A percentile compares a stretch with the other conserved stretches of the same genome.
phyloP scores from a whole-genome alignment of 1,140 invertebrate genomes.

The Lamellibrachia luymesi region DNA sequence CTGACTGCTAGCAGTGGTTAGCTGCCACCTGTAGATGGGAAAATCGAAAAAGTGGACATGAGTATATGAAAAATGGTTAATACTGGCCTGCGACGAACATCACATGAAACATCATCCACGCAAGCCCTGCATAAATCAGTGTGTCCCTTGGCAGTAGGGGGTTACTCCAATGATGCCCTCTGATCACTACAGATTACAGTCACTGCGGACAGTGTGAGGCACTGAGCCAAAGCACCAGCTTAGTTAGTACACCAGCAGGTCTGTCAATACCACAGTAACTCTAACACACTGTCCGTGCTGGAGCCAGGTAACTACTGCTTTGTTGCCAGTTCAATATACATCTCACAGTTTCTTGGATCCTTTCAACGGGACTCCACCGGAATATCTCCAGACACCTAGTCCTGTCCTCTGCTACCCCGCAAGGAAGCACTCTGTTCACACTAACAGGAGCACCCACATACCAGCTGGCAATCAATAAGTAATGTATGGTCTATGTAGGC shows the following conservation, averaged over 20 bases:
- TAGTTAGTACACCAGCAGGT: background rate
- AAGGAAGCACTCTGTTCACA: background rate
- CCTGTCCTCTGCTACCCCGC: background rate
- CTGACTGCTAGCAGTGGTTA: background rate
- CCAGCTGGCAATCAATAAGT: background rate
- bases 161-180: background rate
- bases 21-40: background rate
- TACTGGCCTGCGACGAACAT: background rate
- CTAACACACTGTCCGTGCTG: background rate
- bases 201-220: background rate
- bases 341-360: background rate
- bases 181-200: slow-evolving; percentile 1
- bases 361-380: background rate
- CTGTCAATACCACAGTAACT: background rate
- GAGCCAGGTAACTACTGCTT: background rate
- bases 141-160: background rate
- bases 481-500: background rate
- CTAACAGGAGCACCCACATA: background rate
- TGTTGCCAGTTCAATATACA: background rate
- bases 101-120: background rate
- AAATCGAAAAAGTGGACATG: background rate
- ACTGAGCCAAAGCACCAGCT: too few relatives aligned
- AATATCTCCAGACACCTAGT: background rate
- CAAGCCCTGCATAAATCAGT: background rate
- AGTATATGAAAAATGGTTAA: background rate